Evolutionary conservation across 1,140 invertebrate species (phyloP).

Genomic region (Brachionus calyciflorus): DNA sequence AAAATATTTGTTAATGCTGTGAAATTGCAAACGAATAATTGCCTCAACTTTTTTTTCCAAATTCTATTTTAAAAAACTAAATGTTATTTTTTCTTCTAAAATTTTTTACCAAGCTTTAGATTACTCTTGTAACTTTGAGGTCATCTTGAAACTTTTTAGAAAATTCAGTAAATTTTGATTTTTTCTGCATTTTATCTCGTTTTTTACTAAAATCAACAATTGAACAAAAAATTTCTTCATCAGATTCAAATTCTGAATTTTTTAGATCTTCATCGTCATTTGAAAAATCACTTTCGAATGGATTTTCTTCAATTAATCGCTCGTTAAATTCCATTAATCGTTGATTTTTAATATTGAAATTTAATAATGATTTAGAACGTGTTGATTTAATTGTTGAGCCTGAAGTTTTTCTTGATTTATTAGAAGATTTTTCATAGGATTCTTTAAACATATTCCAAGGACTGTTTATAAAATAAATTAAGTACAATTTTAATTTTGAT

Average conservation of each 20-base stretch:
- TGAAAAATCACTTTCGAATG: neutral
- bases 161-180: neutral
- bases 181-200: neutral
- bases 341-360: neutral
- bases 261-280: neutral
- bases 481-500: too few relatives aligned
- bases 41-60: constrained; percentile 38
- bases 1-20: constrained; percentile 18
- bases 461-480: neutral
- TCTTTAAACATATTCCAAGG: constrained; percentile 23
- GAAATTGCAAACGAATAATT: constrained; percentile 11
- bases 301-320: neutral
- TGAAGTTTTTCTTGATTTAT: neutral
- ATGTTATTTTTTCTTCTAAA: neutral
- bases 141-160: constrained; percentile 16
- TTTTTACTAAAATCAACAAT: neutral
- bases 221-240: neutral
- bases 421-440: neutral
- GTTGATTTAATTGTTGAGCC: neutral
- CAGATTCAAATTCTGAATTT: neutral
- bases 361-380: neutral
- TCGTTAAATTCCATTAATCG: neutral
- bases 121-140: constrained; percentile 17
- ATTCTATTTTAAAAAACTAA: neutral
- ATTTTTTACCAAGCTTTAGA: neutral